Evolutionary conservation across 2,797 vertebrate species (phyloP), one percentile per base, ranked within the genome.

Genomic region (Sciurus vulgaris): DNA sequence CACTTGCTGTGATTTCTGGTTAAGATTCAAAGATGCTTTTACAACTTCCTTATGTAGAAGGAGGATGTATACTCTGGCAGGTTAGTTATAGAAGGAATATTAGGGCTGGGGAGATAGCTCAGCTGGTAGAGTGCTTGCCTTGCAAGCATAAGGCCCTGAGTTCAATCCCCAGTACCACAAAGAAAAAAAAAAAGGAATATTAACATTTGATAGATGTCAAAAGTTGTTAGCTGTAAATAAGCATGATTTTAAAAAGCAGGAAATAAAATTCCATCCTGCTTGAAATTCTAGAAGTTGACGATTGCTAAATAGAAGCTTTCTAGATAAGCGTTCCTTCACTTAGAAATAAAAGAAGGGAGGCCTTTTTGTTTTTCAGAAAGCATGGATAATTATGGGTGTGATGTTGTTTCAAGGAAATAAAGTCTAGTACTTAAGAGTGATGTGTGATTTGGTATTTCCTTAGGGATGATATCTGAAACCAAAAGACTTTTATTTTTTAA

Each of bases 401-500:
- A 56, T 85, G 65, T 74, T 92, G 41, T 82, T 89, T 88, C 92
- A 92, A 85, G 84, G 84, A 95, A 94, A 63, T 72, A 91, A 91
- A 87, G 70, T 38, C 69, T 86, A 49, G 24, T 76, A 38, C 38
- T 76, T 94, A 89, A 93, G 89, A 96, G 96, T 93, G 89, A 87
- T 95, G 24, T 91, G 47, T 91, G 74, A 93, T 82, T 89, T 93
- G 81, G 38, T 94, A 85, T 97, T 97, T 96, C 77, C 93, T 93
- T 87, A 78, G 51, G 13, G 72, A 65, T 72, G 38, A 28, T 93
- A 33, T 72, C 56, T 94, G 76, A 95, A 95, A 94, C 51, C 63
- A 47, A 54, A 77, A 33, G 26, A 41, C n/a, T 35, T 72, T 76
- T 41, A 79, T 49, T 63, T 67, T 44, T 82, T 26, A 28, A 94